A percentile compares a stretch with the other conserved stretches of the same genome.
Conservation (phyloP, 2,888 invertebrate genomes). For the Diadromus collaris region DNA sequence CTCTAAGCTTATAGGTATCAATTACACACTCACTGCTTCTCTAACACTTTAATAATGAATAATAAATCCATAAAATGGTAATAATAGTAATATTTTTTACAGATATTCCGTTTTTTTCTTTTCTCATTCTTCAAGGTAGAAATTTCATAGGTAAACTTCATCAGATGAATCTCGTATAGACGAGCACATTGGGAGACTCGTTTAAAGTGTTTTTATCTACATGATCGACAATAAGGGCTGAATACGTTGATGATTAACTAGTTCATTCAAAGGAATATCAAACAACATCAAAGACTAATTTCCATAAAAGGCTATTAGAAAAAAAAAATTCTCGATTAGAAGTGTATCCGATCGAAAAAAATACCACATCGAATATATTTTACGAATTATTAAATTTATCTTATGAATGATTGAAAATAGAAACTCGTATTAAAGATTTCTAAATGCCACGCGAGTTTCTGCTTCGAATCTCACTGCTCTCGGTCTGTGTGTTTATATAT, state of each 20-base stretch:
- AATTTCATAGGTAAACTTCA: slow-evolving; percentile 55
- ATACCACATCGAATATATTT: slow-evolving; percentile 34
- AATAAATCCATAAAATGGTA: slow-evolving; percentile 46
- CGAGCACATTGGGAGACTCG: slow-evolving; percentile 42
- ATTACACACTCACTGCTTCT: slow-evolving; percentile 47
- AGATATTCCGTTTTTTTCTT: slow-evolving; percentile 6
- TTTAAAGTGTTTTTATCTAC: slow-evolving; percentile 15
- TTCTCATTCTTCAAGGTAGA: slow-evolving; percentile 51
- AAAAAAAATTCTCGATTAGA: slow-evolving; percentile 3
- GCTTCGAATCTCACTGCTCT: slow-evolving; percentile 40
- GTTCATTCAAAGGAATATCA: slow-evolving; percentile 41
- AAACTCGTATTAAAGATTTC: slow-evolving; percentile 53
- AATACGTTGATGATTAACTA: slow-evolving; percentile 35
- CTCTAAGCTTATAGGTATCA: slow-evolving; percentile 39
- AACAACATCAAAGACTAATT: slow-evolving; percentile 49
- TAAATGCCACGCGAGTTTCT: slow-evolving; percentile 48
- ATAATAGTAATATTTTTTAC: slow-evolving; percentile 2
- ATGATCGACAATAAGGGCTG: slow-evolving; percentile 27
- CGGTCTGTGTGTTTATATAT: slow-evolving; percentile 5
- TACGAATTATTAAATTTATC: slow-evolving; percentile 13
- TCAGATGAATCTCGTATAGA: slow-evolving; percentile 42
- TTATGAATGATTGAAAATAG: slow-evolving; percentile 39
- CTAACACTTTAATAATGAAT: slow-evolving; percentile 44
- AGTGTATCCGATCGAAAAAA: slow-evolving; percentile 34
- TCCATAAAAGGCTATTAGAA: slow-evolving; percentile 17